Conservation (phyloP, 2,888 invertebrate species). For the Emesis castigata region DNA sequence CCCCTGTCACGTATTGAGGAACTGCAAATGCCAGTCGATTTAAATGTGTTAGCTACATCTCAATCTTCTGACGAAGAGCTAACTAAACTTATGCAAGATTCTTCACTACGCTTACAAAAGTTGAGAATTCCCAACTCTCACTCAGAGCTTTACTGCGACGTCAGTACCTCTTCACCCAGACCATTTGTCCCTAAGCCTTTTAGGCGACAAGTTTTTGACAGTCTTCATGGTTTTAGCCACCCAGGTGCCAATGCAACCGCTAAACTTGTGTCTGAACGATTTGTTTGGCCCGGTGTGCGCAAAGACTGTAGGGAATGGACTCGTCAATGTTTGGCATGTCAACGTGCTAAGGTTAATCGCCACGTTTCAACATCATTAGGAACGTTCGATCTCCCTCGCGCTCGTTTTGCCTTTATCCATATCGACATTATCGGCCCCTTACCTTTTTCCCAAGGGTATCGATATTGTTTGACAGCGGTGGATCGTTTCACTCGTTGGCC, state of each 20-base stretch:
- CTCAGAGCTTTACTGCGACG: slow-evolving; percentile 21
- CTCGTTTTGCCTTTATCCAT: slow-evolving; percentile 28
- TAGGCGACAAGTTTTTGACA: slow-evolving; percentile 7
- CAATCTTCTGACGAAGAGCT: slow-evolving; percentile 57
- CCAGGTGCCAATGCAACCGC: too few relatives aligned
- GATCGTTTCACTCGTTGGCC: slow-evolving; percentile 72
- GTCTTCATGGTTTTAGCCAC: slow-evolving; percentile 32
- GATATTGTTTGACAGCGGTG: slow-evolving; percentile 62
- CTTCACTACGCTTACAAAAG: slow-evolving; percentile 32
- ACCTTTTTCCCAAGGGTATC: slow-evolving; percentile 30
- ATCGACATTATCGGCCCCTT: slow-evolving; percentile 56
- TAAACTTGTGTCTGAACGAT: too few relatives aligned
- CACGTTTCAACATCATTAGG: too few relatives aligned
- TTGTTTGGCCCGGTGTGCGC: too few relatives aligned
- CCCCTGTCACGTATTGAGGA: slow-evolving; percentile 70
- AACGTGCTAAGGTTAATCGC: too few relatives aligned
- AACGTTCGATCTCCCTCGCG: too few relatives aligned
- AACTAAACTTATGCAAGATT: not conserved
- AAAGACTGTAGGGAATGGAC: too few relatives aligned
- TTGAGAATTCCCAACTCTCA: slow-evolving; percentile 3
- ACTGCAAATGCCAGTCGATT: slow-evolving; percentile 47
- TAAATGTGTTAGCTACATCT: slow-evolving; percentile 32
- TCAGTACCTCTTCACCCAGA: slow-evolving; percentile 8
- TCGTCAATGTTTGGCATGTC: too few relatives aligned
- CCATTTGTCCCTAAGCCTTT: slow-evolving; percentile 21